Evolutionary conservation across 2,797 vertebrate species (phyloP).

Genomic region (Anableps anableps): DNA sequence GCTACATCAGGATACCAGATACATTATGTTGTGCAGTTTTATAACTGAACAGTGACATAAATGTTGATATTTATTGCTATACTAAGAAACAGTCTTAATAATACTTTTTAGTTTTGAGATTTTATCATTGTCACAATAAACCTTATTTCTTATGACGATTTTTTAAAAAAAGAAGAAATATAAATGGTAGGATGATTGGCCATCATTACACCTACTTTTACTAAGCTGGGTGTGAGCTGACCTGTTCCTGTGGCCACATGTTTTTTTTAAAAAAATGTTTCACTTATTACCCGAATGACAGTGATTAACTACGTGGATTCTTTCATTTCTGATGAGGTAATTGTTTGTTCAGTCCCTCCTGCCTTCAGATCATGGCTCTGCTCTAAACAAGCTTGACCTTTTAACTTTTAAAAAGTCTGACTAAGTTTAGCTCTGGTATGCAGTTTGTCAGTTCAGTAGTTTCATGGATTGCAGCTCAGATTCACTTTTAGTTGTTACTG

Average conservation of each 20-base stretch:
- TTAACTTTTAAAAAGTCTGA: conserved; percentile 5
- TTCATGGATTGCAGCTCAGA: neutral
- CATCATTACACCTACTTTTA: neutral
- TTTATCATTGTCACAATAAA: neutral
- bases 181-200: neutral
- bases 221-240: neutral
- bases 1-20: neutral
- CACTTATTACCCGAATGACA: neutral
- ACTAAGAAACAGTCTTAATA: neutral
- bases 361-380: neutral
- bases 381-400: conserved; percentile 19
- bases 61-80: neutral
- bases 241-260: neutral
- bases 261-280: neutral
- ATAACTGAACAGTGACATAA: neutral
- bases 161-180: neutral
- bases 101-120: neutral
- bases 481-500: conserved; percentile 21
- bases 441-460: conserved; percentile 15
- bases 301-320: neutral
- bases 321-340: neutral
- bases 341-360: conserved; percentile 6
- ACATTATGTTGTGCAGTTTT: neutral
- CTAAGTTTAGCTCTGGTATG: neutral
- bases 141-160: too few species aligned